These are phyloP conservation scores for Ammodytes marinus DNA, from an alignment of 2,113 vertebrate species.

Conservation along the genomic window DNA sequence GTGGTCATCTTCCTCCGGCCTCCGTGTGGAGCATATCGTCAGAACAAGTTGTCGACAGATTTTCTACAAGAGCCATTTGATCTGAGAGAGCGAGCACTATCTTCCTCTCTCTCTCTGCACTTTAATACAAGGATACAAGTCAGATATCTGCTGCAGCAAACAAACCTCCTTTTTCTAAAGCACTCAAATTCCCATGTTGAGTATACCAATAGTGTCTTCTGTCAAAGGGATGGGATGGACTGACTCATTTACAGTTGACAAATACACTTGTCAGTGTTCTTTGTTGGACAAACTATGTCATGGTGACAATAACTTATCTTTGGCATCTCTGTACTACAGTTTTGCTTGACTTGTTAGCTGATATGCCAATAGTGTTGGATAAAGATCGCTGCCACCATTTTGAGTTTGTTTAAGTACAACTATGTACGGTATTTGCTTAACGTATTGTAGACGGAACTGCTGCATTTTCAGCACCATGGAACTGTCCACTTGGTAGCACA, in stretches of 20 bases:
- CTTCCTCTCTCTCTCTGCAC: slow-evolving; percentile 1
- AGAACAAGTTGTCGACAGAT: slow-evolving; percentile 60
- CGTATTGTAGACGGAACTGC: background rate
- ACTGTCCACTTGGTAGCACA: background rate
- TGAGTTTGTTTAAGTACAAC: background rate
- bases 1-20: slow-evolving; percentile 55
- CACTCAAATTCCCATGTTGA: background rate
- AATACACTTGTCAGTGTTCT: background rate
- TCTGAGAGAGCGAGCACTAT: slow-evolving; percentile 37
- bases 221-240: background rate
- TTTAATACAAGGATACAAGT: slow-evolving; percentile 6
- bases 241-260: background rate
- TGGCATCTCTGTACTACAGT: background rate
- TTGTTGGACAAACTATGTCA: background rate
- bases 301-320: background rate
- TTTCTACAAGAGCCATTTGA: slow-evolving; percentile 66
- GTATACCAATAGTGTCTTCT: background rate
- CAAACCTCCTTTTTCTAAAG: background rate
- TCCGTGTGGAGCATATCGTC: slow-evolving; percentile 31
- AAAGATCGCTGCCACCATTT: no score
- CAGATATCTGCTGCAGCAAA: background rate
- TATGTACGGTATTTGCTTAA: background rate
- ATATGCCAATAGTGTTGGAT: no score
- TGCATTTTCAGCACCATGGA: slow-evolving; percentile 14
- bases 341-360: background rate